Conservation (phyloP, 2,888 invertebrate genomes). For the Ormyrus rosae region DNA sequence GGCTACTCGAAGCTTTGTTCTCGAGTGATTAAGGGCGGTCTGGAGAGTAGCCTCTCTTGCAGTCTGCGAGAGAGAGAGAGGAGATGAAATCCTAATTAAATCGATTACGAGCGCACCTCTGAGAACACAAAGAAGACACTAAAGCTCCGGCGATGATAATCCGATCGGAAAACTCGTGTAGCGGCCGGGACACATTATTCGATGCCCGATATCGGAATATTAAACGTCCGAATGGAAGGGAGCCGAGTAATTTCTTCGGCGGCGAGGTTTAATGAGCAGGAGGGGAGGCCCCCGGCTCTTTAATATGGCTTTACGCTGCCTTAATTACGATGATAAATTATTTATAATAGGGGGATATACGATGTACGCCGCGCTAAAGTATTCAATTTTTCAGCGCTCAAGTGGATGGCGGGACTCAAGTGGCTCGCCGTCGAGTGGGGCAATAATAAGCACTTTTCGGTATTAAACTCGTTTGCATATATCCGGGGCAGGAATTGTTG, state of each 20-base stretch:
- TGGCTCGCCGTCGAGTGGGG: not conserved
- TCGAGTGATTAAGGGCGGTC: constrained; percentile 45
- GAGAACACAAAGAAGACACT: constrained; percentile 53
- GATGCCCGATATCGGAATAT: constrained; percentile 43
- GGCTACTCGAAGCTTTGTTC: constrained; percentile 51
- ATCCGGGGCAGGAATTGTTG: not conserved
- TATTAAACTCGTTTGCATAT: constrained; percentile 20
- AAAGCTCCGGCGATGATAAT: constrained; percentile 51
- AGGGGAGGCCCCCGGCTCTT: not conserved
- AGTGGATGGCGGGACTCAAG: not conserved
- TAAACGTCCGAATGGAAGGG: constrained; percentile 39
- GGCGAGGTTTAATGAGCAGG: constrained; percentile 17
- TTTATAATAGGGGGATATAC: constrained; percentile 38
- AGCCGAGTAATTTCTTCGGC: not conserved
- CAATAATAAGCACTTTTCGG: constrained; percentile 36
- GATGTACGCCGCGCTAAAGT: constrained; percentile 8
- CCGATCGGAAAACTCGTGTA: constrained; percentile 57
- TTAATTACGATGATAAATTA: constrained; percentile 52
- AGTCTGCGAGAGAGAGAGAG: constrained; percentile 1
- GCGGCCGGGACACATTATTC: not conserved
- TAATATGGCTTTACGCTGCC: constrained; percentile 32
- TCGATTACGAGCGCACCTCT: constrained; percentile 55
- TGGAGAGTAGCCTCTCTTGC: constrained; percentile 15
- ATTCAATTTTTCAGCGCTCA: constrained; percentile 31
- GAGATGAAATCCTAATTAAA: constrained; percentile 61